Evolutionary conservation across 2,113 vertebrate species (phyloP).

Genomic region (Coracopsis vasa): DNA sequence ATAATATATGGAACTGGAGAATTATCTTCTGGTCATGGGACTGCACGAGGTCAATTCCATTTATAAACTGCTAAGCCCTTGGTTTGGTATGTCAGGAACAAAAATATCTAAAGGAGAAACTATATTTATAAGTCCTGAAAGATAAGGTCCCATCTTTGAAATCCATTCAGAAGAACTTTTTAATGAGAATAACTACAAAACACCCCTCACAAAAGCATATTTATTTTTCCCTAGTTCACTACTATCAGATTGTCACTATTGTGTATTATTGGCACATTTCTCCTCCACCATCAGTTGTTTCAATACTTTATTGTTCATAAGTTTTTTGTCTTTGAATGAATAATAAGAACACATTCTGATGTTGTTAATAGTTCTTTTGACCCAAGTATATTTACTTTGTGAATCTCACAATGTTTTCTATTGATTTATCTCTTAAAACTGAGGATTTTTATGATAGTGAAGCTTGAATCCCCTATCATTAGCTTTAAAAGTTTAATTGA

Average conservation of each 20-base stretch:
- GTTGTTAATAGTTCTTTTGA: not conserved
- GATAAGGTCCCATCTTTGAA: not conserved
- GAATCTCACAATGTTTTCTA: not conserved
- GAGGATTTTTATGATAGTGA: not conserved
- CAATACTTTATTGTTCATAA: not conserved
- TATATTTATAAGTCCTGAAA: not conserved
- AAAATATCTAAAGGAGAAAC: not conserved
- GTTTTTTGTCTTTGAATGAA: not conserved
- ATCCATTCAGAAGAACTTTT: not conserved
- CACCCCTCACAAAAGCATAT: not conserved
- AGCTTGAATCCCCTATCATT: not conserved
- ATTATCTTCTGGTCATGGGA: not conserved
- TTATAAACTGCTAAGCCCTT: not conserved
- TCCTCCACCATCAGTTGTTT: not conserved
- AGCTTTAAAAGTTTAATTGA: conserved; percentile 7
- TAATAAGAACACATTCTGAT: not conserved
- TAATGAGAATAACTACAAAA: not conserved
- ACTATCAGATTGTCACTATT: not conserved
- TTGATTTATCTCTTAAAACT: conserved; percentile 1
- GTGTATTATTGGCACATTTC: not conserved
- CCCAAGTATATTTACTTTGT: not conserved
- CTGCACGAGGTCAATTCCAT: not conserved
- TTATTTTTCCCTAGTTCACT: not conserved
- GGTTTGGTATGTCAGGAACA: not conserved
- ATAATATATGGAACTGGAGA: not conserved